Conservation (phyloP, 1,140 invertebrate genomes). For the Bombyx mandarina region DNA sequence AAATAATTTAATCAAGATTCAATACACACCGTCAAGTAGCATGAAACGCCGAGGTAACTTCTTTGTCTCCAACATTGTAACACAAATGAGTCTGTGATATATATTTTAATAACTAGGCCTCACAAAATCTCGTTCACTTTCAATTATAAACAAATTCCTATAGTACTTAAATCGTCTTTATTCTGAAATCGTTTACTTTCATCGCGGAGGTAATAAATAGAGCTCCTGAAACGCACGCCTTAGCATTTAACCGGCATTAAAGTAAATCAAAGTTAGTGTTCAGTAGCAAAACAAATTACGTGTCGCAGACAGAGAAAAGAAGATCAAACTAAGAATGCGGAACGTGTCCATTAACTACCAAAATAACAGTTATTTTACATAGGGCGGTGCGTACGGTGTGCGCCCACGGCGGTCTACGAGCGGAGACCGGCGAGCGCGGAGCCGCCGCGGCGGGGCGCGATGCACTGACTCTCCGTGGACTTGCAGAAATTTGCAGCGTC, state of each 20-base stretch:
- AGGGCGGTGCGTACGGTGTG: constrained; percentile 49
- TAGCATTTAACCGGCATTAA: too few relatives aligned
- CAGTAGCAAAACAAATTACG: constrained; percentile 19
- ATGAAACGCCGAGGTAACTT: constrained; percentile 54
- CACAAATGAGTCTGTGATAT: constrained; percentile 11
- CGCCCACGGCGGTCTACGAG: constrained; percentile 34
- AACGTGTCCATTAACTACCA: constrained; percentile 61
- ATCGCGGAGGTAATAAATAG: constrained; percentile 35
- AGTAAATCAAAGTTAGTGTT: constrained; percentile 11
- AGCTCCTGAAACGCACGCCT: too few relatives aligned
- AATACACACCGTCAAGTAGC: constrained; percentile 52
- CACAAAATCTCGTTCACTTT: too few relatives aligned
- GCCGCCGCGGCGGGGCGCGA: constrained; percentile 66
- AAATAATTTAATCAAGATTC: not conserved
- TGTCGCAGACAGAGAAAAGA: constrained; percentile 33
- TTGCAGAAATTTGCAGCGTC: constrained; percentile 70
- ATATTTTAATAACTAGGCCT: too few relatives aligned
- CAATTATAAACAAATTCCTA: too few relatives aligned
- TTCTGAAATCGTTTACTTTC: constrained; percentile 45
- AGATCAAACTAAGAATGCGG: constrained; percentile 53
- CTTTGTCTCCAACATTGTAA: constrained; percentile 55
- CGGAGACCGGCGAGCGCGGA: constrained; percentile 48
- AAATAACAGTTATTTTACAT: constrained; percentile 66
- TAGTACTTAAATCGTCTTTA: too few relatives aligned
- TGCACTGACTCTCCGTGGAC: constrained; percentile 63